A percentile compares a stretch with the other conserved stretches of the same genome.
These are phyloP conservation scores for Troides helena DNA, from an alignment of 2,888 invertebrate species.

Conservation along the genomic window DNA sequence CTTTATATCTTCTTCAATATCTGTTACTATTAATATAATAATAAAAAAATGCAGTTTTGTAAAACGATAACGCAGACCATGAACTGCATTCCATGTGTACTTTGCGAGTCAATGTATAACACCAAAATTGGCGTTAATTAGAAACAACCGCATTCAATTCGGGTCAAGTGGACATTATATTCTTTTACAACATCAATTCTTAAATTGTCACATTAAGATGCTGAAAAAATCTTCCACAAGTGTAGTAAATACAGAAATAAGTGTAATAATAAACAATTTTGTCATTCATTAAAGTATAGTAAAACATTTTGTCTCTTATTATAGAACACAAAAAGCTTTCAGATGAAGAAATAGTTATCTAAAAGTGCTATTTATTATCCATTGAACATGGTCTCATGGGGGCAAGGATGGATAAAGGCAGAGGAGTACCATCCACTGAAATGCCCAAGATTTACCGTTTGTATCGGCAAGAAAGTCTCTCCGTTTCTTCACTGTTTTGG, in stretches of 20 bases:
- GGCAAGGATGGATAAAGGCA: not conserved
- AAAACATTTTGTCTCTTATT: not conserved
- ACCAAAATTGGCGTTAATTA: slow-evolving; percentile 48
- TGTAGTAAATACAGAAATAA: slow-evolving; percentile 33
- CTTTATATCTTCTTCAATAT: not conserved
- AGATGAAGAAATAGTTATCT: not conserved
- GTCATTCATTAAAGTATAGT: not conserved
- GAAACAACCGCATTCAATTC: slow-evolving; percentile 50
- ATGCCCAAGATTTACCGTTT: not conserved
- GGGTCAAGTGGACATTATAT: slow-evolving; percentile 38
- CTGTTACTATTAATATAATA: not conserved
- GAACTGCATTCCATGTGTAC: slow-evolving; percentile 34
- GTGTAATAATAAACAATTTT: slow-evolving; percentile 12
- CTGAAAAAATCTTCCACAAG: not conserved
- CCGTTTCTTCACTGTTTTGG: not conserved
- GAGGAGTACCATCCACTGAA: not conserved
- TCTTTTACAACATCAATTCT: slow-evolving; percentile 33
- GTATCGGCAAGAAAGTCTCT: not conserved
- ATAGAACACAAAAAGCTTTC: not conserved
- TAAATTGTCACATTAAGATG: slow-evolving; percentile 40
- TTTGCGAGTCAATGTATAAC: slow-evolving; percentile 41
- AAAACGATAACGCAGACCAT: slow-evolving; percentile 7
- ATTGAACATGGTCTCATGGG: not conserved
- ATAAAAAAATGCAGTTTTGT: not conserved
- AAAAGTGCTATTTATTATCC: slow-evolving; percentile 1